Evolutionary conservation across 2,113 vertebrate genomes (phyloP).

Genomic region (Raja brachyura): DNA sequence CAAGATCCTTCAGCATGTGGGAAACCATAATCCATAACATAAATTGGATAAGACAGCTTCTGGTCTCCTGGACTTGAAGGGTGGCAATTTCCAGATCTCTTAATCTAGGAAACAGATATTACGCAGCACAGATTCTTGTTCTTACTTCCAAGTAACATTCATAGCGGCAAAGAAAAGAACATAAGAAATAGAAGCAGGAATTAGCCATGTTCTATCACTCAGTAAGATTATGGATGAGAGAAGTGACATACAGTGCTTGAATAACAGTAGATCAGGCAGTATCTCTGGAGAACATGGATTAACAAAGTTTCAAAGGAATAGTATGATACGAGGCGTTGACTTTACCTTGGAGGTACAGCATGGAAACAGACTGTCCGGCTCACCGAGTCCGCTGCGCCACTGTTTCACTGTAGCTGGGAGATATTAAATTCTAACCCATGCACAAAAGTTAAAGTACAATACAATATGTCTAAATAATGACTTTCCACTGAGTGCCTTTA

Average conservation of each 20-base stretch:
- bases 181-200: too few species aligned
- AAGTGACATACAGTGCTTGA: too few species aligned
- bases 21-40: background rate
- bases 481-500: slow-evolving; percentile 5
- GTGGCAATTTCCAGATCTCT: background rate
- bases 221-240: too few species aligned
- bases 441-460: background rate
- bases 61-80: background rate
- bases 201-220: too few species aligned
- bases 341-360: too few species aligned
- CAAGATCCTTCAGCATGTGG: background rate
- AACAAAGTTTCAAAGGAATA: background rate
- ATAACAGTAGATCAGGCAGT: too few species aligned
- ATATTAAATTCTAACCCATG: background rate
- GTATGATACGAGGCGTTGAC: background rate
- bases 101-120: background rate
- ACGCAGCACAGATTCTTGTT: too few species aligned
- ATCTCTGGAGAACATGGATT: too few species aligned
- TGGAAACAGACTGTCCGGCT: too few species aligned
- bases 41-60: background rate
- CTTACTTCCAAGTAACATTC: background rate
- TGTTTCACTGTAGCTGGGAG: background rate
- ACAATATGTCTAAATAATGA: background rate
- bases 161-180: background rate
- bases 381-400: too few species aligned